A percentile compares a stretch with the other conserved stretches of the same genome.
These are phyloP conservation scores for Diarsia dahlii DNA, from an alignment of 2,888 invertebrate species.

Conservation along the genomic window DNA sequence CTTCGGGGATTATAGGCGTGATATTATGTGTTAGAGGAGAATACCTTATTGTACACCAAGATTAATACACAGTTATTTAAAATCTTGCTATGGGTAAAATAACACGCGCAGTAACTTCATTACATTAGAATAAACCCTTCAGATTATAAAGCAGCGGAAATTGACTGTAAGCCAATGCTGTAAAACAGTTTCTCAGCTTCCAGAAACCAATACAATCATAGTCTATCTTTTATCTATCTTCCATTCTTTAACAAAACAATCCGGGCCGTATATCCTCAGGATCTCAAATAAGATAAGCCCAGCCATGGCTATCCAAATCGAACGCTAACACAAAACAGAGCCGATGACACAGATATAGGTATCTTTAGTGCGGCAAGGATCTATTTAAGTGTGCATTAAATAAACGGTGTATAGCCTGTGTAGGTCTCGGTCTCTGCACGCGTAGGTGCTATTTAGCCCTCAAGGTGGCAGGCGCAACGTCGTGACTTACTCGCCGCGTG, in stretches of 20 bases:
- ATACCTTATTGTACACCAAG: no score
- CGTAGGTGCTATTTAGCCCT: slow-evolving; percentile 89
- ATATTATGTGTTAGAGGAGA: no score
- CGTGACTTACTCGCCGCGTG: slow-evolving; percentile 89
- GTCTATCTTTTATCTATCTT: neutral
- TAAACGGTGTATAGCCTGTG: slow-evolving; percentile 71
- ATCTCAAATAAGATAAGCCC: slow-evolving; percentile 33
- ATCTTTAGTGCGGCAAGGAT: slow-evolving; percentile 57
- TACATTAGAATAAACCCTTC: neutral
- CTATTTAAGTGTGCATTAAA: slow-evolving; percentile 77
- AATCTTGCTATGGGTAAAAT: no score
- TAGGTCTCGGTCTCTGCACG: slow-evolving; percentile 65
- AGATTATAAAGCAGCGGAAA: neutral
- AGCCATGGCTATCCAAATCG: neutral
- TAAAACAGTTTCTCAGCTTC: neutral
- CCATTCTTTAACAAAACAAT: slow-evolving; percentile 14
- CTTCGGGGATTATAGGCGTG: no score
- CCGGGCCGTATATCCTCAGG: neutral
- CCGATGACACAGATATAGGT: slow-evolving; percentile 45
- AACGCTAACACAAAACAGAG: slow-evolving; percentile 19
- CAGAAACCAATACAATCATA: neutral
- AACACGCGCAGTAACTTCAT: neutral
- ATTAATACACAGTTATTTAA: no score
- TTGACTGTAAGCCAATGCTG: neutral
- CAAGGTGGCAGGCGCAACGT: slow-evolving; percentile 86